Base-by-base conservation (phyloP, 2,797 vertebrate genomes). In the Paramormyrops hopkinsi region DNA sequence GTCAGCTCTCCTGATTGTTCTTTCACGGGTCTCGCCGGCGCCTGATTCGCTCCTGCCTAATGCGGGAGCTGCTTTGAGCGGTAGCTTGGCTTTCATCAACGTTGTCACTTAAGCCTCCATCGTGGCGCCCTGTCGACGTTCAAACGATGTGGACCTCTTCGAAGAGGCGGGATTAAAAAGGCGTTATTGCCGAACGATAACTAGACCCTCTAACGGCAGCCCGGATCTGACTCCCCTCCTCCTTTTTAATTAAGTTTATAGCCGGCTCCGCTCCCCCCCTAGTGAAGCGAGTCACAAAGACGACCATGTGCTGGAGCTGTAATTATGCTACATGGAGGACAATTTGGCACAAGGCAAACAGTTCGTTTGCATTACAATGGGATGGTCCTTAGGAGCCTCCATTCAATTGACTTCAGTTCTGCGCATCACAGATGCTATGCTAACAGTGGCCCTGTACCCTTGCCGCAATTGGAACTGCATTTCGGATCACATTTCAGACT, bases 1-100 rank as follows among this genome's bases (percentile, higher is more conserved):
- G 22, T 25, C 83, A 33, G 88, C 82, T 17, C 85, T 50, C 59
- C 37, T n/a, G n/a, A 86, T 50, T 62, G 53, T 51, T 89, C 79
- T 86, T 51, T 53, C 88, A 33, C 25, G 6, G 46, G 33, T 46
- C 19, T 86, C 3, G 0, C 69, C 0, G 14, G 37, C 88, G 33
- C 37, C 88, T 8, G 56, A 85, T 69, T 65, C 62, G 88, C 65
- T 69, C 56, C 56, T 22, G 88, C 54, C 12, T 62, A 25, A 59
- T 19, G 56, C 56, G 4, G 12, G 46, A 44, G 19, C 22, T 7
- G 41, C 59, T 62, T 62, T 19, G 50, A 53, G 50, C 46, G 46
- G n/a, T 4, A 19, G 84, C 51, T 86, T 41, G 25, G 22, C 48
- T 54, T 86, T 54, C 19, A 86, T 53, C 48, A 54, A 29, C 29